Percentiles rank a stretch among this genome's conserved stretches.
Evolutionary conservation across 2,888 invertebrate genomes (phyloP).

Genomic region (Campoletis raptor): DNA sequence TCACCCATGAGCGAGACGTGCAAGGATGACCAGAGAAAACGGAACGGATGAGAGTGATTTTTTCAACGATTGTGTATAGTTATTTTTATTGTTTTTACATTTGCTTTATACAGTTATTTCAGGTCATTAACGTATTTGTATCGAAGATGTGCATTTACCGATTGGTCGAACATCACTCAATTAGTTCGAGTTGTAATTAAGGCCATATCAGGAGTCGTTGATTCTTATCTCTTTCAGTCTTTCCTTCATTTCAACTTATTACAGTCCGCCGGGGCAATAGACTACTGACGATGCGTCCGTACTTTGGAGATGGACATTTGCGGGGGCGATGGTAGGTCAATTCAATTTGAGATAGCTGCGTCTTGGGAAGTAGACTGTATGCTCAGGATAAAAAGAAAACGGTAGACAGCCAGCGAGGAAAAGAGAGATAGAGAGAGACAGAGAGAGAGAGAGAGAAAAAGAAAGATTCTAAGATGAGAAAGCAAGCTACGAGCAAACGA

Average conservation of each 20-base stretch:
- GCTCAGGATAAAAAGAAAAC: conserved; percentile 42
- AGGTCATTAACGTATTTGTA: conserved; percentile 14
- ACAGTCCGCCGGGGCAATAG: conserved; percentile 40
- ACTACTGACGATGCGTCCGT: conserved; percentile 18
- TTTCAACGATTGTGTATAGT: neutral
- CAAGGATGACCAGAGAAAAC: neutral
- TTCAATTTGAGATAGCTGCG: conserved; percentile 59
- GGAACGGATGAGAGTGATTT: conserved; percentile 7
- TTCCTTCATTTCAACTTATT: conserved; percentile 17
- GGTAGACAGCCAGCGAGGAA: conserved; percentile 19
- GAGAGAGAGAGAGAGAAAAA: conserved; percentile 16
- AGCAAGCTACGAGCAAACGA: conserved; percentile 30
- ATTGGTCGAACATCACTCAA: conserved; percentile 41
- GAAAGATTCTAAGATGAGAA: conserved; percentile 47
- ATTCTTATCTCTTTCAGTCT: neutral
- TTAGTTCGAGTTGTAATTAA: conserved; percentile 47
- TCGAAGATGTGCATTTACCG: conserved; percentile 35
- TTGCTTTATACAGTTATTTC: conserved; percentile 22
- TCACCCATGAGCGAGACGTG: neutral
- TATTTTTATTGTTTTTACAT: conserved; percentile 40
- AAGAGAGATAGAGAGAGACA: conserved; percentile 26
- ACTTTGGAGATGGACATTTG: conserved; percentile 10
- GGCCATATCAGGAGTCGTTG: conserved; percentile 4
- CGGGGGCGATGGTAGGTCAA: conserved; percentile 51
- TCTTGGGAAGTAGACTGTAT: conserved; percentile 46